Conservation (phyloP, 2,113 vertebrate species). For the Sinocyclocheilus rhinocerous region DNA sequence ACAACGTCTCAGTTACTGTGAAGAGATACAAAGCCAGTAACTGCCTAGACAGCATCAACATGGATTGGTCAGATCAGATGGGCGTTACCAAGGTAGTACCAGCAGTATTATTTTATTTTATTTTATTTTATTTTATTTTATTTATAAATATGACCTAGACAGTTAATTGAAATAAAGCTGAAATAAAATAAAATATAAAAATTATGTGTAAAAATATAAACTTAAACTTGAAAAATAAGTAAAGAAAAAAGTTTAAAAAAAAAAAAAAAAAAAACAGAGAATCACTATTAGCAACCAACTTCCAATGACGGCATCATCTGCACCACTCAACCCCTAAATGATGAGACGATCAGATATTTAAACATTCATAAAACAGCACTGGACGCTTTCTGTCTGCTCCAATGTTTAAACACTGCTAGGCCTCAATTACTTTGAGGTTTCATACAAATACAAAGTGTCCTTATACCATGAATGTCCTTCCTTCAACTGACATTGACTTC, state of each 20-base stretch:
- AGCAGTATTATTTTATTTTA: conserved; percentile 8
- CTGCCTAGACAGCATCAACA: conserved; percentile 76
- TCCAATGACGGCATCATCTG: conserved; percentile 81
- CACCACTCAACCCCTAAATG: conserved; percentile 69
- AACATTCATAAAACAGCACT: conserved; percentile 34
- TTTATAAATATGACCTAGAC: too few species aligned
- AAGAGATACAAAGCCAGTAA: conserved; percentile 75
- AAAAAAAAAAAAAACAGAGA: too few species aligned
- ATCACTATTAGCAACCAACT: conserved; percentile 82
- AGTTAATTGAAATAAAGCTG: too few species aligned
- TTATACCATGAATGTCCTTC: neutral
- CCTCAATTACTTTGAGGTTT: neutral
- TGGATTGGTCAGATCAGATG: conserved; percentile 93
- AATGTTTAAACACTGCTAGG: neutral
- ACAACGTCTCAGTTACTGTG: conserved; percentile 85
- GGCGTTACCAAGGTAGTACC: conserved; percentile 89
- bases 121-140: too few species aligned
- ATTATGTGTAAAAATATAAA: too few species aligned
- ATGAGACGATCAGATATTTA: neutral
- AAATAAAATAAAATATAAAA: too few species aligned
- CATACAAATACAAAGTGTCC: neutral
- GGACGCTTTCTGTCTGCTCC: conserved; percentile 30
- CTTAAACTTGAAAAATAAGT: too few species aligned
- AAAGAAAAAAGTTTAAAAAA: too few species aligned
- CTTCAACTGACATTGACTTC: neutral